Evolutionary conservation across 2,888 invertebrate genomes (phyloP), one percentile per base, ranked within the genome.

Genomic region (Leptogaster cylindrica): DNA sequence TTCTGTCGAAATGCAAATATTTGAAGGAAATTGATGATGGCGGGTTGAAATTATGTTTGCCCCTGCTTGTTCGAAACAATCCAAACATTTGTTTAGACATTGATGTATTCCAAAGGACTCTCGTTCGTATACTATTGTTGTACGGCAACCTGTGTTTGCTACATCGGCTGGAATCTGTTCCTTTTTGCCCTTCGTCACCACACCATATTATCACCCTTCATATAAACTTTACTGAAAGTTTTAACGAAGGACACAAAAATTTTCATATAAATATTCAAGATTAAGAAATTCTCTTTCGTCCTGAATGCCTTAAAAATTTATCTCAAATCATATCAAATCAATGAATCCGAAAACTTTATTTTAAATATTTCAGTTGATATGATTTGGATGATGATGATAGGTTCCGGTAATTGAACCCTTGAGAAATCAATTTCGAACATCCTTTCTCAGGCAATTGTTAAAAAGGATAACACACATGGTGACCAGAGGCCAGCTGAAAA

Each of bases 41-140:
- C 31, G 52, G 33, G 52, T 52, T 33, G 52, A 52, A 33, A 52
- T 52, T 52, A 52, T 52, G 52, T 52, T 52, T 52, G 52, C 31
- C 31, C 28, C 6, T 31, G 25, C 52, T 52, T 52, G 52, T 52
- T 41, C 33, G 12, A 28, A 52, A 52, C 10, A 52, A 50, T 52
- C 31, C 52, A 52, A 33, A 52, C 52, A 52, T 52, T 52, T 52
- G 31, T 33, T 52, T 52, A 33, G 52, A 31, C 16, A 18, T 18
- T 52, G 52, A 52, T 52, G 52, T 16, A 18, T 52, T 41, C 18
- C 16, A 25, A 31, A 31, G 52, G 52, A 33, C 31, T 12, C 31
- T 52, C n/a, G 52, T 31, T 31, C 31, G 16, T n/a, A n/a, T n/a
- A n/a, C n/a, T n/a, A 52, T 52, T 52, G 31, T 52, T 52, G 52